Evolutionary conservation across 2,888 invertebrate genomes (phyloP), one percentile per base, ranked within the genome.

Genomic region (Phengaris arion): DNA sequence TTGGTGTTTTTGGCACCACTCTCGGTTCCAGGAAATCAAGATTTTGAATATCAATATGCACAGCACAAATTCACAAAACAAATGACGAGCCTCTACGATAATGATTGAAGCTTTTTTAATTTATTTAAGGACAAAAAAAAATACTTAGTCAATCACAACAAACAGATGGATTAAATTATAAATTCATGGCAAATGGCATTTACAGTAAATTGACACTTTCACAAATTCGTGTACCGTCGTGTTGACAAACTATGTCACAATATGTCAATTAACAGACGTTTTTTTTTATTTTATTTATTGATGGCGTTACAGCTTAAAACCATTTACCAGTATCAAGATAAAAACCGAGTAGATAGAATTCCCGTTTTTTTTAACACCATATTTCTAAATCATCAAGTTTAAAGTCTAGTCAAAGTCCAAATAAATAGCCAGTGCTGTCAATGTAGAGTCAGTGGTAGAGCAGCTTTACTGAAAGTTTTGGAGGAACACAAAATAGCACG

Each of bases 161-260:
- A 72, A 72, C 72, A 54, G 72, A 72, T 72, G 54, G 72, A 54
- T 35, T 12, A 22, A 54, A 54, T 72, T 52, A 35, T 45, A 54
- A 72, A 64, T 64, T 64, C 35, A 64, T 12, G 48, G 6, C 48
- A 15, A 35, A 0, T 64, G 35, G 35, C 12, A 10, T 64, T 12
- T 10, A 45, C 9, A 48, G 10, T 68, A 35, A 46, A 45, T 68
- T 72, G 72, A 72, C 72, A 54, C 54, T 72, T 70, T 52, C 52
- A 72, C 51, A 22, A 22, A 59, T 15, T 59, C 59, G 59, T 59
- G 13, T 54, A 8, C 22, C 15, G 15, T 52, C 52, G 15, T 52
- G 51, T 52, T 72, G 70, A 72, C 70, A 35, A 35, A 22, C 22
- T 22, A 22, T 35, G 35, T 35, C 35, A 35, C 35, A 22, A 12